A percentile compares a stretch with the other conserved stretches of the same genome.
Conservation (phyloP, 2,888 invertebrate genomes). For the Hydraecia micacea region DNA sequence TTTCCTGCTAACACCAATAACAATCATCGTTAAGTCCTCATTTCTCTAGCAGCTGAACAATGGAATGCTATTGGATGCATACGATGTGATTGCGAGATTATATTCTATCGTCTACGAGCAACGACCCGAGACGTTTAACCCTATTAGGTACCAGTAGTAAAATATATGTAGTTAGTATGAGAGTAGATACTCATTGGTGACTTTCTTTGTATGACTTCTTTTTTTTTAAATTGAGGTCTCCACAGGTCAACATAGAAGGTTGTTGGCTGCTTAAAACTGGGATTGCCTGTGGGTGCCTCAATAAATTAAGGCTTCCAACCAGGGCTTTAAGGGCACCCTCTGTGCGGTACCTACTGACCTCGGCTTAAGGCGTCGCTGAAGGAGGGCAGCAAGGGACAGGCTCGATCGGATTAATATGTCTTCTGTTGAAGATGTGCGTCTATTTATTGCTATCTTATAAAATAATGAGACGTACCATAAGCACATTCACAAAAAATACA, state of each 20-base stretch:
- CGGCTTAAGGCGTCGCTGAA: too few species aligned
- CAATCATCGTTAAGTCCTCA: constrained; percentile 15
- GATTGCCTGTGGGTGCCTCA: too few species aligned
- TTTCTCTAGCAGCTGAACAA: constrained; percentile 45
- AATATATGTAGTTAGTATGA: neutral
- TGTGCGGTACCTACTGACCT: too few species aligned
- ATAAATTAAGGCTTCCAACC: too few species aligned
- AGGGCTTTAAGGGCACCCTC: too few species aligned
- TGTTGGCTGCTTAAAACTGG: too few species aligned
- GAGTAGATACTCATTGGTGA: neutral
- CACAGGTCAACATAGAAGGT: too few species aligned
- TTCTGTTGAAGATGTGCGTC: neutral
- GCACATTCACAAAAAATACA: neutral
- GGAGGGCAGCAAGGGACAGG: too few species aligned
- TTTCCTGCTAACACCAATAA: constrained; percentile 1
- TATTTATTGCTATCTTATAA: neutral
- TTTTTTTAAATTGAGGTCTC: too few species aligned
- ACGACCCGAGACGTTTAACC: constrained; percentile 33
- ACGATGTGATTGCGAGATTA: constrained; percentile 36
- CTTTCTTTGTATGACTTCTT: neutral
- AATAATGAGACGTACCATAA: too few species aligned
- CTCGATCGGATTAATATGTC: too few species aligned
- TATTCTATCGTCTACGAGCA: constrained; percentile 28
- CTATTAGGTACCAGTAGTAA: constrained; percentile 2
- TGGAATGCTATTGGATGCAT: constrained; percentile 21